phyloP scores from a whole-genome alignment of 1,140 invertebrate genomes.

The Ceratitis capitata region DNA sequence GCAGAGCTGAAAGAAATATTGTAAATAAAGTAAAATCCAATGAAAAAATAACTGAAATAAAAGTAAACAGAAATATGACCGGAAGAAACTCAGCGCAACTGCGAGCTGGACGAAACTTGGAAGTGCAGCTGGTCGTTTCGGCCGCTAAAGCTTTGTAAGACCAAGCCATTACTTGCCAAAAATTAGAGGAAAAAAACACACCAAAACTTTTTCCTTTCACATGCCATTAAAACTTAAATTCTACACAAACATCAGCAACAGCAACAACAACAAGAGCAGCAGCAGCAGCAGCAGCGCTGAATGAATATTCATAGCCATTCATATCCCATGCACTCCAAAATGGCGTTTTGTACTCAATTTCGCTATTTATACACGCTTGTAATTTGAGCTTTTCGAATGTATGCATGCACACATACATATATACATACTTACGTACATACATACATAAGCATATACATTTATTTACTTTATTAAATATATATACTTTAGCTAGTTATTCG shows the following conservation, averaged over 20 bases:
- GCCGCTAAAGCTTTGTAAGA: neutral
- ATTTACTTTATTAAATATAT: no score
- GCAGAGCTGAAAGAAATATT: neutral
- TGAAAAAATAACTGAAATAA: neutral
- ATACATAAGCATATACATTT: neutral
- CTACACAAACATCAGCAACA: slow-evolving; percentile 21
- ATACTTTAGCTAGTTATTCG: no score
- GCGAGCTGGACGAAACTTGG: neutral
- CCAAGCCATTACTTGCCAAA: neutral
- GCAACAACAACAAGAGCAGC: no score
- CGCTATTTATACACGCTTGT: neutral
- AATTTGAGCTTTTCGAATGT: neutral
- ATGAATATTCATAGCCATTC: neutral
- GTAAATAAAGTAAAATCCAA: neutral
- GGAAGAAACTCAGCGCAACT: neutral
- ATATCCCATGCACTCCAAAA: neutral
- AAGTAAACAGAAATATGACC: neutral
- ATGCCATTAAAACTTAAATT: slow-evolving; percentile 41
- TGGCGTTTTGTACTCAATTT: neutral
- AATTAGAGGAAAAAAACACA: neutral
- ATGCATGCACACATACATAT: neutral
- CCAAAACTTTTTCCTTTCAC: slow-evolving; percentile 10
- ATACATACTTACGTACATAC: neutral
- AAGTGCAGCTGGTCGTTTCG: neutral
- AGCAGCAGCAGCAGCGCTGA: no score